Evolutionary conservation across 2,797 vertebrate species (phyloP), one percentile per base, ranked within the genome.

Genomic region (Anguilla anguilla): DNA sequence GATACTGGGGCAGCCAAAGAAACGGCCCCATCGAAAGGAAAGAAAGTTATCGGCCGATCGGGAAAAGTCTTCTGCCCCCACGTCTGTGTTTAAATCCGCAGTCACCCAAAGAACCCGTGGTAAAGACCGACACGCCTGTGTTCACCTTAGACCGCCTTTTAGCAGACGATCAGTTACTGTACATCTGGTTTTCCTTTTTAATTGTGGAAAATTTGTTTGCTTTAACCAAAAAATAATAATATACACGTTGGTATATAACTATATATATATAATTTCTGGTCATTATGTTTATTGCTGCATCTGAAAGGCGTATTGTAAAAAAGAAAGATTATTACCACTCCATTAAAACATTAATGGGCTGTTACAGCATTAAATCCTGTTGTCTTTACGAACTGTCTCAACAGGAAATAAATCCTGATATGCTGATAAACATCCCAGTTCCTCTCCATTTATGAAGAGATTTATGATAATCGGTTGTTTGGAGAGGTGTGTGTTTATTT

Each of bases 31-130:
- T 95, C 94, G 90, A 86, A 87, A 94, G 74, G 95, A 69, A 69
- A 69, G 96, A 95, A 96, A 97, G 96, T 96, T 96, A 96, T 96
- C 94, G 95, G 96, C 96, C 96, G 95, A 96, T 96, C 95, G 93
- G 93, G 94, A 94, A 95, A 95, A 82, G 4, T 82, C 43, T 51
- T 49, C 43, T 9, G 61, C 82, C 94, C 92, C 94, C 94, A 92
- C 74, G 83, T 85, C 88, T 87, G 87, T 85, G 46, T 2, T 89
- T 86, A 86, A 91, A 90, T 89, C 88, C 83, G 94, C 90, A 85
- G 87, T 92, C 89, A 84, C 87, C 61, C 88, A 11, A 59, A 25
- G 4, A 83, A 31, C 51, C 51, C 15, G 22, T 15, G n/a, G n/a
- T 95, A 96, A 96, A 96, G 96, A 96, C 95, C 96, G 96, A 79